Conservation (phyloP, 2,888 invertebrate genomes). For the Capitulum mitella region DNA sequence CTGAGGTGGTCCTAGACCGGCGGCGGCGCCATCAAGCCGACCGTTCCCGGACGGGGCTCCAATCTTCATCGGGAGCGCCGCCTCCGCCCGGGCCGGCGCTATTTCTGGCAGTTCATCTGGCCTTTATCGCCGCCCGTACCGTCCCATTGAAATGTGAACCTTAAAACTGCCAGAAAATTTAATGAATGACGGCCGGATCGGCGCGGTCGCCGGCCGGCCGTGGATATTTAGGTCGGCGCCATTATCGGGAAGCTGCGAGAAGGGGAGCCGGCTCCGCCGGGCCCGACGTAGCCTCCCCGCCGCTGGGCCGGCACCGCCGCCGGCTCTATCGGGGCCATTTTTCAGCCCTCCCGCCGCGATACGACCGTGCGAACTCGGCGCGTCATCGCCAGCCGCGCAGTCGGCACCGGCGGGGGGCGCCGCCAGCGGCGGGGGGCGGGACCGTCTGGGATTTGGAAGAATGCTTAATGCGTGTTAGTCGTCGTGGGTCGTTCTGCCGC, state of each 20-base stretch:
- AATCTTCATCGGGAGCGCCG: neutral
- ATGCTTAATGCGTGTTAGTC: no score
- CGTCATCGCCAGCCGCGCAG: no score
- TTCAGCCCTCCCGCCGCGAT: neutral
- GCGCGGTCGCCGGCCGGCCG: neutral
- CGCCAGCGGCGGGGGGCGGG: no score
- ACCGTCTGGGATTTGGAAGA: no score
- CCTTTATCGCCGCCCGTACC: neutral
- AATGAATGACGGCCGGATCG: neutral
- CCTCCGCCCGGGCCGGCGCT: neutral
- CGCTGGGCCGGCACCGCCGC: neutral
- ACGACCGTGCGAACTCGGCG: neutral
- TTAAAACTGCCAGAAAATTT: neutral
- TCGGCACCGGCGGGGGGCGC: no score
- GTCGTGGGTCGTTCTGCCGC: no score
- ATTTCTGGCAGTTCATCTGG: neutral
- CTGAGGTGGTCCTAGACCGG: no score
- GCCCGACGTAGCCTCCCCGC: neutral
- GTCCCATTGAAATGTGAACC: constrained; percentile 3
- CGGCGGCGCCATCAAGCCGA: no score
- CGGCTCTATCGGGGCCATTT: neutral
- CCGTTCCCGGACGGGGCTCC: neutral
- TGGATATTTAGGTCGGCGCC: neutral
- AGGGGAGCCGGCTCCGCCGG: neutral
- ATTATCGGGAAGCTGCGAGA: neutral